A percentile compares a stretch with the other conserved stretches of the same genome.
Conservation (phyloP, 2,797 vertebrate species). For the Pterois miles region DNA sequence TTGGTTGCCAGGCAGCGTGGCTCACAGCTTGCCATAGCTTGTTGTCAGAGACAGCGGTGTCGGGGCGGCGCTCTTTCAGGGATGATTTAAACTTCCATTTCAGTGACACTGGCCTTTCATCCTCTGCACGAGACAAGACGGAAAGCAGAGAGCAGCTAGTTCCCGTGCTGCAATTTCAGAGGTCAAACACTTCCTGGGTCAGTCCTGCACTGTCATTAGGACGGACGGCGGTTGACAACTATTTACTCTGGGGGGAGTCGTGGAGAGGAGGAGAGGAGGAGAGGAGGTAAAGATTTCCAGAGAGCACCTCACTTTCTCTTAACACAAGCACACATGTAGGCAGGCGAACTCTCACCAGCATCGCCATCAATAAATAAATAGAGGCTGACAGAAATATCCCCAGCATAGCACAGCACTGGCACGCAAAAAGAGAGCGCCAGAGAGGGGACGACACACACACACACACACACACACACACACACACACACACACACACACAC, state of each 20-base stretch:
- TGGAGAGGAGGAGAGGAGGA: constrained; percentile 11
- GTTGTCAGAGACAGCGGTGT: constrained; percentile 42
- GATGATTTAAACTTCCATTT: constrained; percentile 68
- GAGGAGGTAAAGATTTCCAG: constrained; percentile 49
- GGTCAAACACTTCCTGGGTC: constrained; percentile 68
- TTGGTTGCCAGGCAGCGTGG: constrained; percentile 51
- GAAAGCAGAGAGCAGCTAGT: constrained; percentile 14
- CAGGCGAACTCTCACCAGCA: constrained; percentile 77
- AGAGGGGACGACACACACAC: constrained; percentile 45
- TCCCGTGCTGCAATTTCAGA: constrained; percentile 25
- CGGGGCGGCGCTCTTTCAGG: constrained; percentile 43
- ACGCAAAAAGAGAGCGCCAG: constrained; percentile 61
- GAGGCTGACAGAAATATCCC: constrained; percentile 82
- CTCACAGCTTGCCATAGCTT: constrained; percentile 46
- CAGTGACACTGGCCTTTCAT: constrained; percentile 58
- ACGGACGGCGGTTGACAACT: constrained; percentile 54
- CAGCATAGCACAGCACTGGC: constrained; percentile 61
- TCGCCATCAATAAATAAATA: constrained; percentile 84
- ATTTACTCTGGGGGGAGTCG: constrained; percentile 56
- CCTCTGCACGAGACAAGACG: constrained; percentile 42
- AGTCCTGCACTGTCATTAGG: constrained; percentile 38
- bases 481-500: constrained; percentile 17
- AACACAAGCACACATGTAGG: constrained; percentile 67
- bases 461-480: constrained; percentile 22
- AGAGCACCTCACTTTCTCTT: constrained; percentile 62